Conservation (phyloP, 2,113 vertebrate species). For the Catagonus wagneri region DNA sequence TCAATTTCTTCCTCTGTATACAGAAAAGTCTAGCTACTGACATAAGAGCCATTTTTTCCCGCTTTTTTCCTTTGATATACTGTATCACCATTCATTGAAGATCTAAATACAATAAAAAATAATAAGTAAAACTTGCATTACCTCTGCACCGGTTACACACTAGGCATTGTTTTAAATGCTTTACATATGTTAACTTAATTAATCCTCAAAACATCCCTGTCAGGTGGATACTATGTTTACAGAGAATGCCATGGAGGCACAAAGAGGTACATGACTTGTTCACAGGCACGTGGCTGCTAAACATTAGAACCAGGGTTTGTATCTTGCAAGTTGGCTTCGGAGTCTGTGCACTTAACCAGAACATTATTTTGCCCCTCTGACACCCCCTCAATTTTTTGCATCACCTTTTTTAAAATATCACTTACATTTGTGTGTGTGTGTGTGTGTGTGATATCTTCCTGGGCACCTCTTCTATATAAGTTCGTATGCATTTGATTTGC, state of each 20-base stretch:
- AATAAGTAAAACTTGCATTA: not conserved
- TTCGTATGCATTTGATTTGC: not conserved
- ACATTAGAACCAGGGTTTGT: not conserved
- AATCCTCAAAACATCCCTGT: not conserved
- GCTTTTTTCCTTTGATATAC: not conserved
- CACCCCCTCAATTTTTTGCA: not conserved
- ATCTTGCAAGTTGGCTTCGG: not conserved
- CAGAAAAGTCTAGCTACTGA: not conserved
- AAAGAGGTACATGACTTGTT: not conserved
- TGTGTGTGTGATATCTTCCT: not conserved
- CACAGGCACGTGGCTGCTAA: not conserved
- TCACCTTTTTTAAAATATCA: not conserved
- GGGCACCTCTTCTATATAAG: not conserved
- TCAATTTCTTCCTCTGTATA: not conserved
- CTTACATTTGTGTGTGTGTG: not conserved
- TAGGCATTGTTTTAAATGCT: not conserved
- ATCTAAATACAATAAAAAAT: conserved; percentile 29
- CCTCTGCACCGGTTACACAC: not conserved
- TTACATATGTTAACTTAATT: not conserved
- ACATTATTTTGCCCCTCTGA: not conserved
- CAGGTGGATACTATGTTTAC: not conserved
- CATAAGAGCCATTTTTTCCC: not conserved
- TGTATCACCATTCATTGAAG: not conserved
- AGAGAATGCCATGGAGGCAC: not conserved
- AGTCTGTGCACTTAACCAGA: not conserved